A percentile compares a stretch with the other conserved stretches of the same genome.
phyloP scores from a whole-genome alignment of 92 coral and sea anemone genomes.

The Phenganax subtilis region DNA sequence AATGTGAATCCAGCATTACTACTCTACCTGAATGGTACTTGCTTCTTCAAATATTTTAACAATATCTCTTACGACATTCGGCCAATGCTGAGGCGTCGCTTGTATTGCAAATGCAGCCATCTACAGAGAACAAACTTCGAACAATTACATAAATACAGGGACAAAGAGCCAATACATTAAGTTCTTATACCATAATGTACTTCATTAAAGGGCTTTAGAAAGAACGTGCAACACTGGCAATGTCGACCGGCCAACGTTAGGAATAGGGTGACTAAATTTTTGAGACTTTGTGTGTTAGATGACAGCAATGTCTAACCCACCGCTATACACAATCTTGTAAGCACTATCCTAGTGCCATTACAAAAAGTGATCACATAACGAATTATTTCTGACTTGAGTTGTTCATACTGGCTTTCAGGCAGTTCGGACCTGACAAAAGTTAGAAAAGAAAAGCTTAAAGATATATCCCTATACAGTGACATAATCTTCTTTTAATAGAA shows the following conservation, averaged over 20 bases:
- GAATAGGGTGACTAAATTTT: no score
- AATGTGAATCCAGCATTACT: neutral
- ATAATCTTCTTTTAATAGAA: neutral
- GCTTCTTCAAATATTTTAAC: slow-evolving; percentile 71
- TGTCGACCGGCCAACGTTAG: no score
- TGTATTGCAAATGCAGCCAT: slow-evolving; percentile 84
- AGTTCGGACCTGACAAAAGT: slow-evolving; percentile 66
- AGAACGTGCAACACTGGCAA: no score
- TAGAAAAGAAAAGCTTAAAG: neutral
- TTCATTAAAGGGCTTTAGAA: no score
- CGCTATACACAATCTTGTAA: slow-evolving; percentile 87
- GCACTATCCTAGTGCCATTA: slow-evolving; percentile 84
- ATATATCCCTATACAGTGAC: neutral
- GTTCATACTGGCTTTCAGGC: slow-evolving; percentile 67
- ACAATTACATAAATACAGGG: neutral
- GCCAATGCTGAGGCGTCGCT: slow-evolving; percentile 90
- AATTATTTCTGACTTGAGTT: slow-evolving; percentile 73
- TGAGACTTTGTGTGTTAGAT: neutral
- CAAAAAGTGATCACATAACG: slow-evolving; percentile 71
- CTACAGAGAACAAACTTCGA: slow-evolving; percentile 36
- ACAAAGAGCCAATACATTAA: no score
- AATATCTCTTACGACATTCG: slow-evolving; percentile 68
- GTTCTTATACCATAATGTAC: no score
- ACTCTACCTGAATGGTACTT: slow-evolving; percentile 56
- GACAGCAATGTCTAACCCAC: slow-evolving; percentile 48